phyloP scores from a whole-genome alignment of 2,888 invertebrate genomes.

The Pachliopta kotzebuea region DNA sequence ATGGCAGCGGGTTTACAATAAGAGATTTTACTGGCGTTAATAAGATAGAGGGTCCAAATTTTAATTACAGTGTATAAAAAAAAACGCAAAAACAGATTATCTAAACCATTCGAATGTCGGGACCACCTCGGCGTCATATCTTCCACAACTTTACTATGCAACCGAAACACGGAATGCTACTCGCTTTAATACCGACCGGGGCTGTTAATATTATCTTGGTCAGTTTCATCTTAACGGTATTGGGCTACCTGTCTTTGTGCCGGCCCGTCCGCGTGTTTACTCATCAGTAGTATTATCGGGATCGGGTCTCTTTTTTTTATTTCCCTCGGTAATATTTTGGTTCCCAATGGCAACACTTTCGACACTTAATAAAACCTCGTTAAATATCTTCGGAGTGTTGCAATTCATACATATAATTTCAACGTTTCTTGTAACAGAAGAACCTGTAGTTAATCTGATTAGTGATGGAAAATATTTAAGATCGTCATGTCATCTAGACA shows the following conservation, averaged over 20 bases:
- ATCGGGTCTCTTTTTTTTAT: neutral
- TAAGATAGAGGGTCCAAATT: neutral
- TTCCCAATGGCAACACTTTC: neutral
- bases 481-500: too few relatives aligned
- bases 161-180: constrained; percentile 70
- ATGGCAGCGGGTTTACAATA: too few relatives aligned
- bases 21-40: neutral
- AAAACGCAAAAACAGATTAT: constrained; percentile 6
- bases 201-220: constrained; percentile 35
- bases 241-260: constrained; percentile 64
- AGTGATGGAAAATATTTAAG: too few relatives aligned
- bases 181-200: constrained; percentile 34
- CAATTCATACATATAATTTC: neutral
- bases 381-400: neutral
- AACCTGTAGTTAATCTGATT: neutral
- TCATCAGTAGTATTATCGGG: constrained; percentile 3
- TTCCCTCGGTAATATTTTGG: neutral
- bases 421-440: neutral
- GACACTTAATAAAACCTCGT: constrained; percentile 4
- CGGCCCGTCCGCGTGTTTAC: constrained; percentile 11
- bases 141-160: constrained; percentile 43
- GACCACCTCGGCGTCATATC: constrained; percentile 38
- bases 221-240: constrained; percentile 63
- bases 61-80: neutral
- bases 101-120: constrained; percentile 8